A percentile compares a stretch with the other conserved stretches of the same genome.
Conservation (phyloP, 2,113 vertebrate genomes). For the Shinisaurus crocodilurus region DNA sequence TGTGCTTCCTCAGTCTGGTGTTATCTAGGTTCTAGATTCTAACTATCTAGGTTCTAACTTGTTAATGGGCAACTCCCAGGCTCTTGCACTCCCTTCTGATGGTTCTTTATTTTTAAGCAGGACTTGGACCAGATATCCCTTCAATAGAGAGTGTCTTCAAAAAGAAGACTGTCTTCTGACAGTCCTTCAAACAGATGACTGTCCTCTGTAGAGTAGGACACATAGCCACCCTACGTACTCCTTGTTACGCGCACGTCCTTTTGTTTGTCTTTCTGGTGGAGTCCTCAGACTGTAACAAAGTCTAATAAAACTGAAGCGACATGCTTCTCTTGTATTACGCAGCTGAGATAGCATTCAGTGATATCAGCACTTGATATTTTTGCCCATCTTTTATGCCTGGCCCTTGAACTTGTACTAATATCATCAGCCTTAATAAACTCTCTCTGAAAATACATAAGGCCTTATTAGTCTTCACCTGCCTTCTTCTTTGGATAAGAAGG, state of each 20-base stretch:
- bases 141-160: background rate
- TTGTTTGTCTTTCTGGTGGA: background rate
- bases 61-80: background rate
- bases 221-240: no score
- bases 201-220: no score
- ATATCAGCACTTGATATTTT: conserved; percentile 19
- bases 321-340: background rate
- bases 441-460: background rate
- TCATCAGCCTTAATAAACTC: background rate
- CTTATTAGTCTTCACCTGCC: background rate
- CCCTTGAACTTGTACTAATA: conserved; percentile 34
- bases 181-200: no score
- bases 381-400: background rate
- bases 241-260: background rate
- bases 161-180: background rate
- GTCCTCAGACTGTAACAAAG: background rate
- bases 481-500: background rate
- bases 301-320: background rate
- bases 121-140: background rate
- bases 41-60: no score
- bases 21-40: no score
- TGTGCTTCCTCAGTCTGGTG: background rate
- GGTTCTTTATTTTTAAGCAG: background rate
- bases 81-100: background rate
- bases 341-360: background rate